A percentile compares a stretch with the other conserved stretches of the same genome.
Evolutionary conservation across 2,888 invertebrate species (phyloP).

Genomic region (Lithosia quadra): DNA sequence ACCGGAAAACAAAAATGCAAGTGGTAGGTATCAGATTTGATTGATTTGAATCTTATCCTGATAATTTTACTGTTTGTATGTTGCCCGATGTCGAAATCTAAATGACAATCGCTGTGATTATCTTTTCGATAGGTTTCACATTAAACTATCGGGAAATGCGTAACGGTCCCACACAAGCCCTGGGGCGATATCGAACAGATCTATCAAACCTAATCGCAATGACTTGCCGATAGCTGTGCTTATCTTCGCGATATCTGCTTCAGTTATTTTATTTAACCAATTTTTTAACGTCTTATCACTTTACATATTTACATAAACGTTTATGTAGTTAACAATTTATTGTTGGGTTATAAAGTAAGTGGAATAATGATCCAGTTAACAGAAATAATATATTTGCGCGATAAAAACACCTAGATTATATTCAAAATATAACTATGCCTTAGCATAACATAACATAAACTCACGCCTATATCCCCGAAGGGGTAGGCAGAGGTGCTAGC

Average conservation of each 20-base stretch:
- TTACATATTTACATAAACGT: background rate
- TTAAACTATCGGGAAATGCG: background rate
- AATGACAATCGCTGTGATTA: background rate
- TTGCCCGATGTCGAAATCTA: background rate
- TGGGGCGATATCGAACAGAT: background rate
- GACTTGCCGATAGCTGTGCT: background rate
- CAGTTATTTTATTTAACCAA: conserved; percentile 1
- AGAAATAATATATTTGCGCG: no score
- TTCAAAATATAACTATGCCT: no score
- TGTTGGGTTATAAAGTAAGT: no score
- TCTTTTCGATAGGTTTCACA: background rate
- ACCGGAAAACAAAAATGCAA: background rate
- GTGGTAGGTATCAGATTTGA: background rate
- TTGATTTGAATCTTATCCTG: background rate
- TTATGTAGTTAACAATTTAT: background rate
- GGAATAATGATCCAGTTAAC: no score
- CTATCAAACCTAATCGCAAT: background rate
- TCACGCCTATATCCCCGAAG: no score
- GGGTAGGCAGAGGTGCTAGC: no score
- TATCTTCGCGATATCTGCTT: background rate
- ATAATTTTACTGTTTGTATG: background rate
- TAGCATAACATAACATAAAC: no score
- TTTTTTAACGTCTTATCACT: background rate
- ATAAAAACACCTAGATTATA: no score
- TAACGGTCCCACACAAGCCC: background rate